Conservation (phyloP, 2,113 vertebrate genomes). For the Sturnus vulgaris region DNA sequence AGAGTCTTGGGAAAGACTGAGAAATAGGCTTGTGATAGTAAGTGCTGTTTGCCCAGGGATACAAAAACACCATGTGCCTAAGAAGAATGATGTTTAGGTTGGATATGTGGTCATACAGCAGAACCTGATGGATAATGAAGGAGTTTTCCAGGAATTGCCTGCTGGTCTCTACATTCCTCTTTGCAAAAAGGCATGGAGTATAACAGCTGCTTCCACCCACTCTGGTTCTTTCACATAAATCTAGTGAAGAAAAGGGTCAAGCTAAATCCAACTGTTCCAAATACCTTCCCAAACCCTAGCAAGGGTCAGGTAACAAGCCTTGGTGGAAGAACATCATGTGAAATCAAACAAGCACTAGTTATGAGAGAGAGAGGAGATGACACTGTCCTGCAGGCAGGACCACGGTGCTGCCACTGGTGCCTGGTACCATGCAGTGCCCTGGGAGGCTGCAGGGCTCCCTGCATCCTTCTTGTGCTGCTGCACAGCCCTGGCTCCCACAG, state of each 20-base stretch:
- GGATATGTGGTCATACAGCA: background rate
- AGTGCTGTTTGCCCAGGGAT: background rate
- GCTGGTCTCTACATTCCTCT: background rate
- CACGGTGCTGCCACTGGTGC: accelerated
- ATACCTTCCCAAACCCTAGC: background rate
- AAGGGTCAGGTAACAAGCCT: background rate
- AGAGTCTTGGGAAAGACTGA: background rate
- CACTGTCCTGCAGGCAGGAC: background rate
- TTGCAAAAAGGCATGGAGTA: background rate
- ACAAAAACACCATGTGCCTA: background rate
- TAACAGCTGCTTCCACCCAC: background rate
- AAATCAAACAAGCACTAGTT: background rate
- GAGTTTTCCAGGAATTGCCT: background rate
- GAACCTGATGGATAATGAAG: background rate
- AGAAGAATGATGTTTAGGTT: background rate
- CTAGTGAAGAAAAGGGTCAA: background rate
- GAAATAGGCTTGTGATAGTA: background rate
- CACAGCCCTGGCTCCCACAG: background rate
- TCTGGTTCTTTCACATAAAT: background rate
- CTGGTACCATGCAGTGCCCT: background rate
- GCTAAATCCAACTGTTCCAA: background rate
- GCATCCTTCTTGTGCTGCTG: background rate
- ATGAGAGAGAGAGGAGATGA: background rate
- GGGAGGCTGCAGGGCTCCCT: background rate
- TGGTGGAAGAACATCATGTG: background rate